Base-by-base conservation (phyloP, 2,888 invertebrate genomes). In the Aphidius colemani region DNA sequence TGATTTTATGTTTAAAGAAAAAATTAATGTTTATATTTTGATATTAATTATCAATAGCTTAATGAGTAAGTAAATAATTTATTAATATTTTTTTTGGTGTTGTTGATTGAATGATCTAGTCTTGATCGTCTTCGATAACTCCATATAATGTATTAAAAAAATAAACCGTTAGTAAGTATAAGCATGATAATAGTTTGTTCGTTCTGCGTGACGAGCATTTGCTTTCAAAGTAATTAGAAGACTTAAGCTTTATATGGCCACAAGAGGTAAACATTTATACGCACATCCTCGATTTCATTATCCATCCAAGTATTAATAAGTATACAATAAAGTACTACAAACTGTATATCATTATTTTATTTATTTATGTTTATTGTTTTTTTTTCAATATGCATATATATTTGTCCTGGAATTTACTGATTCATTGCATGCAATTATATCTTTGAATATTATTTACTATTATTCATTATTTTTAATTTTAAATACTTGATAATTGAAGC, bases 131-230 rank as follows among this genome's bases (percentile, higher is more conserved):
- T 18, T 56, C 30, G 50, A 57, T 45, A 44, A 63, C 40, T 39
- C 57, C 49, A 61, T 61, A 43, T 53, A 39, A 48, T 49, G 53
- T 56, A 53, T 60, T 64, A 41, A 65, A 61, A 53, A 57, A 61
- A 65, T 65, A 58, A 45, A 65, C 65, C 61, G 65, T 65, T 65
- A 65, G 61, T 61, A n/a, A 58, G 57, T 57, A 57, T 40, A 57
- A 46, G 30, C 57, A 57, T 45, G 57, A 30, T 30, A 46, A 61
- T 45, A 51, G 57, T 53, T 45, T 51, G 48, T 59, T 53, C 57
- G 65, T 65, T 65, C 65, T 65, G 65, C 65, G 65, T 65, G 65
- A 58, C 53, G 65, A 65, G 65, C 65, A 65, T 65, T 65, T 46
- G 58, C 65, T 65, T 65, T 65, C 65, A 57, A 61, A 65, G 58